Evolutionary conservation across 1,140 invertebrate genomes (phyloP), one percentile per base, ranked within the genome.

Genomic region (Parasteatoda tepidariorum): DNA sequence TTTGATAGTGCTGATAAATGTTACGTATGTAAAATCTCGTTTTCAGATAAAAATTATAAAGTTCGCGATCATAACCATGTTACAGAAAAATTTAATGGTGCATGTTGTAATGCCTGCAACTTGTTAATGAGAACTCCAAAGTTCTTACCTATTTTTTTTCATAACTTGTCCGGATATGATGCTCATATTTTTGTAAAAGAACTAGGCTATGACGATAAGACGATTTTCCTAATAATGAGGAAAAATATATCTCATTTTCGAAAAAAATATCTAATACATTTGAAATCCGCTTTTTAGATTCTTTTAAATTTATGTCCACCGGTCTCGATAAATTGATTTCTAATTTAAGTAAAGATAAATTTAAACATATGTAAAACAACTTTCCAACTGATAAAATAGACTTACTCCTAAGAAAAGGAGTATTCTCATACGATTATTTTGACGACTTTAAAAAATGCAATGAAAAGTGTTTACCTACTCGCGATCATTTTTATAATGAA

Each of bases 161-260:
- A 89, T 33, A 59, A 59, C n/a, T 26, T 59, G 7, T 59, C 57
- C 7, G 57, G 57, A 22, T 59, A 59, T 59, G 57, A 59, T 5
- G 2, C 57, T 2, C 57, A 59, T 5, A n/a, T 59, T 59, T 59
- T 59, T n/a, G 24, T 59, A 59, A 59, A 26, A 59, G 57, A 59
- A 22, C 24, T 59, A 26, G 57, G n/a, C 9, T n/a, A 2, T 7
- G 18, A 2, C 24, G 18, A n/a, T 7, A 9, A 59, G 24, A 26
- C 18, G 9, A 59, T 59, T 1, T 48, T 9, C 41, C 41, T 48
- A 48, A 48, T n/a, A 9, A n/a, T 15, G 57, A 59, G 57, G 57
- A 59, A 26, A 59, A 84, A 89, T 64, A 87, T 87, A 9, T 89
- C 91, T 87, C 86, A 91, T 31, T 91, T 91, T 87, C 89, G 90